Conservation (phyloP, 2,113 vertebrate genomes). For the Melanerpes formicivorus region DNA sequence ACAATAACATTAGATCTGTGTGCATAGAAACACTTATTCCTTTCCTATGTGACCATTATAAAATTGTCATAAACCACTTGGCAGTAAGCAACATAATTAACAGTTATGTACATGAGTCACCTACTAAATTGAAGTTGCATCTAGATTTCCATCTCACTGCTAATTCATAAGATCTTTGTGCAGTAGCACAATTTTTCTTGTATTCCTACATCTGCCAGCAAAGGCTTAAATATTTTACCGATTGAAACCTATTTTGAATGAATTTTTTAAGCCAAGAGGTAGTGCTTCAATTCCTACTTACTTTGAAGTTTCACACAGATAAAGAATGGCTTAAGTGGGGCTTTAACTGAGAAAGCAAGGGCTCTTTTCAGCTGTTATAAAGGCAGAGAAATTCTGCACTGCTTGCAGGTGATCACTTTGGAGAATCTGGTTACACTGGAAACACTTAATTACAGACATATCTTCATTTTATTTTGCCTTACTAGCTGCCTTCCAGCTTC, state of each 20-base stretch:
- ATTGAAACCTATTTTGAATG: conserved; percentile 21
- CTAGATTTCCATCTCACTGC: conserved; percentile 9
- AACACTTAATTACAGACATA: background rate
- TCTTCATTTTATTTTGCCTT: background rate
- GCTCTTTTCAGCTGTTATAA: background rate
- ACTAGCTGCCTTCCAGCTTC: background rate
- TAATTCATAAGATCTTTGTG: conserved; percentile 52
- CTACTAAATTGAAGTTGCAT: conserved; percentile 18
- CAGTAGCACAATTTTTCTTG: conserved; percentile 23
- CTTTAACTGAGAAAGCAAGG: background rate
- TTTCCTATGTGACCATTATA: background rate
- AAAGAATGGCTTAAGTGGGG: background rate
- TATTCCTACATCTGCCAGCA: conserved; percentile 26
- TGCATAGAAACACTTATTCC: background rate
- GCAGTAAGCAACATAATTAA: background rate
- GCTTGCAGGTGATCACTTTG: background rate
- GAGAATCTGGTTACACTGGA: background rate
- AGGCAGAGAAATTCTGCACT: background rate
- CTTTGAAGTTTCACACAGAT: conserved; percentile 6
- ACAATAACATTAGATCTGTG: rapidly evolving
- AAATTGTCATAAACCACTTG: background rate
- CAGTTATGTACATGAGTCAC: background rate
- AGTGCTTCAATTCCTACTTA: conserved; percentile 16
- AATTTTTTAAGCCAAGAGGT: conserved; percentile 52
- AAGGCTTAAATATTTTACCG: conserved; percentile 70